Evolutionary conservation across 1,140 invertebrate species (phyloP).

Genomic region (Aphaenogaster floridana): DNA sequence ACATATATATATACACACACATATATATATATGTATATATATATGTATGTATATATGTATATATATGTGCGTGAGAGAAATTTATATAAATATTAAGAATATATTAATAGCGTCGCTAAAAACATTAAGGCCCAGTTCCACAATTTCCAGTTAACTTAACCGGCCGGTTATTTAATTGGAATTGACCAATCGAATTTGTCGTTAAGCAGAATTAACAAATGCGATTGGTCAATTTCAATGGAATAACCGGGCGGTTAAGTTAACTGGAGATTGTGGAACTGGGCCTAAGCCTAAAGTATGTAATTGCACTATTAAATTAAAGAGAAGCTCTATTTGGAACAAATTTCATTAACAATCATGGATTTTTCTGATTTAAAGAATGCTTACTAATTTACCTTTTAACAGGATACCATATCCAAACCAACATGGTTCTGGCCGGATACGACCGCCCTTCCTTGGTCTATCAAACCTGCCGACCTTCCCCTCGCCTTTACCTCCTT

Average conservation of each 20-base stretch:
- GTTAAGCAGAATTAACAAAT: no score
- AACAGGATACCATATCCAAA: conserved; percentile 78
- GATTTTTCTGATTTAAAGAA: background rate
- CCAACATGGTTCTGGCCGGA: conserved; percentile 78
- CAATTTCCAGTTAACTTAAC: no score
- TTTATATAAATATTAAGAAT: background rate
- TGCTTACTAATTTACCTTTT: background rate
- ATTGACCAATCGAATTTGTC: no score
- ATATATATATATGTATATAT: no score
- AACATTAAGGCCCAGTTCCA: no score
- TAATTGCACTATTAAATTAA: background rate
- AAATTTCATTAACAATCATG: background rate
- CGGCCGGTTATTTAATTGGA: no score
- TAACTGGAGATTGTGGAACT: no score
- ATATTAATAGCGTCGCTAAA: background rate
- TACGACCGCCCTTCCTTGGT: conserved; percentile 80
- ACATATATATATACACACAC: background rate
- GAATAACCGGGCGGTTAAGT: no score
- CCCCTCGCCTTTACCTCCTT: conserved; percentile 69
- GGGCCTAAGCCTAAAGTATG: no score
- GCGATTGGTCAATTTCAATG: no score
- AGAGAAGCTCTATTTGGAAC: background rate
- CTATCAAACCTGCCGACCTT: conserved; percentile 79
- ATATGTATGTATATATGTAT: background rate
- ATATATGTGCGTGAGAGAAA: background rate